Evolutionary conservation across 2,113 vertebrate genomes (phyloP), one percentile per base, ranked within the genome.

Genomic region (Mola mola): DNA sequence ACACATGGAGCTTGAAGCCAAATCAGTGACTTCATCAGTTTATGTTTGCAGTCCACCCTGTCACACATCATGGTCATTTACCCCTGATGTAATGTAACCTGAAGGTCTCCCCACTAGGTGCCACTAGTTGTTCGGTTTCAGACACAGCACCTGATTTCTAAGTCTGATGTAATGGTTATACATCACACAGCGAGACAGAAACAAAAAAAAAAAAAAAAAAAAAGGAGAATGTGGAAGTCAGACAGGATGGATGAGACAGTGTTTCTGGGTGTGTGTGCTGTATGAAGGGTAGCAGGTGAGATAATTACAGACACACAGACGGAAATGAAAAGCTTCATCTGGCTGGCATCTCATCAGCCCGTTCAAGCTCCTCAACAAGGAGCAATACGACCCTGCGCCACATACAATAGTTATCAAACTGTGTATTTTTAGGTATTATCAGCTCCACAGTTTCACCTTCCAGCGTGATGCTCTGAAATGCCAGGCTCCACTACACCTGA

Each of bases 111-210:
- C 70, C 90, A 86, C 87, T 79, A 91, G 90, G 87, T 66, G 92
- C 74, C 85, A 75, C 67, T 82, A 67, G 91, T 79, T 70, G 74
- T 74, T 29, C 12, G 8, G 24, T 47, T 78, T 20, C 46, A 76
- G 36, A 49, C 56, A 22, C 20, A 47, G 21, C 55, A 46, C 46
- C 66, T 78, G 67, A 79, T 86, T 82, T 69, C 4, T 21, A 56
- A 85, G 81, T 83, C 90, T 90, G 90, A 89, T 84, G 88, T 89
- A 83, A 89, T 86, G 81, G 63, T 29, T 38, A 82, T 58, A 76
- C 51, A 72, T 72, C 65, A 67, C 44, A 78, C 64, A 71, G 48
- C 51, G 29, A 76, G 71, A 74, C 52, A 46, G 75, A 60, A 73
- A 52, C 70, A 31, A 69, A 74, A 41, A 55, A 65, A 41, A 36